Evolutionary conservation across 2,888 invertebrate species (phyloP), one percentile per base, ranked within the genome.

Genomic region (Crossocerus cetratus): DNA sequence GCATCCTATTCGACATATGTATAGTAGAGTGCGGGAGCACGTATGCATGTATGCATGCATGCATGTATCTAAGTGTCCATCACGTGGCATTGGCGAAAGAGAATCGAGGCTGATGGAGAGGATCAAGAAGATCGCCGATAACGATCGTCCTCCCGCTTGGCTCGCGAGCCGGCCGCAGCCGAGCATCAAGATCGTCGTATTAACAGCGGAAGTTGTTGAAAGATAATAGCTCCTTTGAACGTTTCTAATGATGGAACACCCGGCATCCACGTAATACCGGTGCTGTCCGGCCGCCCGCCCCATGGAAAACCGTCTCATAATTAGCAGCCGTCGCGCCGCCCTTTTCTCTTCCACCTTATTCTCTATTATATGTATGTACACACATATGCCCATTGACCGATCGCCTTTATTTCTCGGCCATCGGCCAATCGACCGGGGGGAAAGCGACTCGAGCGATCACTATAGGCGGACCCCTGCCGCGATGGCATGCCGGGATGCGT

Each of bases 1-100:
- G 86, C 86, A 85, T 89, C 87, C 87, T 86, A 86, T 69, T 32
- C 32, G 2, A 32, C 32, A 32, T 49, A 49, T n/a, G n/a, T n/a
- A n/a, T n/a, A n/a, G n/a, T n/a, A n/a, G 3, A 14, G 4, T 16
- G 49, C 16, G 16, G 3, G 11, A 49, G 3, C 14, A 49, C 1
- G 49, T 1, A 2, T 14, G 16, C 13, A 43, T 13, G 13, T 43
- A 43, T 13, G 5, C 5, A 43, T 13, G 0, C 13, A 49, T 16
- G 16, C n/a, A 49, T 49, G 49, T 49, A 49, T 49, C 14, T 32
- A 32, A 32, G 83, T 85, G 86, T 88, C 82, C 84, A 84, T 86
- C 87, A 84, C 84, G 85, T 81, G 84, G 65, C 65, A 53, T 32
- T 32, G 20, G 45, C 55, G 42, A 43, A 56, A 62, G 18, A 23